Conservation (phyloP, 2,888 invertebrate genomes). For the Meloe dianella region DNA sequence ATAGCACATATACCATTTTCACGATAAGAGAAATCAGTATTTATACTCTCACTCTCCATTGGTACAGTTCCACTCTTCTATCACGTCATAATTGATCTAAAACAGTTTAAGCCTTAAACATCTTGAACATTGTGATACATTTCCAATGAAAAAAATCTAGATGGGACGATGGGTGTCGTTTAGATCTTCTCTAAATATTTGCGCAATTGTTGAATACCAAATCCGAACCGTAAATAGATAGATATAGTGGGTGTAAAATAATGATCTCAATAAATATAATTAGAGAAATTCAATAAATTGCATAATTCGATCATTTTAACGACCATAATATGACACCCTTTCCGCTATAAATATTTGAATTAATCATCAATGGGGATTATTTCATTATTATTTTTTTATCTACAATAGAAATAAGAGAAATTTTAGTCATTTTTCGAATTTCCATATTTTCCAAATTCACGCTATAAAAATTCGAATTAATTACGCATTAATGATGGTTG, state of each 20-base stretch:
- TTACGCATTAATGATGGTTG: no score
- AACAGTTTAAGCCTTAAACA: slow-evolving; percentile 29
- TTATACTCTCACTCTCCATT: slow-evolving; percentile 46
- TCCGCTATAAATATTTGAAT: no score
- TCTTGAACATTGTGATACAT: slow-evolving; percentile 29
- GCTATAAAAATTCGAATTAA: no score
- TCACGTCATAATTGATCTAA: slow-evolving; percentile 27
- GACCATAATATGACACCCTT: no score
- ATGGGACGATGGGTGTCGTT: not conserved
- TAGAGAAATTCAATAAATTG: not conserved
- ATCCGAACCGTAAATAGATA: not conserved
- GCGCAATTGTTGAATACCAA: not conserved
- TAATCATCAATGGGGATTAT: no score
- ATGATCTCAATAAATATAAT: slow-evolving; percentile 13
- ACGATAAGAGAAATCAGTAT: slow-evolving; percentile 45
- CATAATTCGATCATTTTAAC: no score
- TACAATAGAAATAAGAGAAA: not conserved
- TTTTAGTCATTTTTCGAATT: not conserved
- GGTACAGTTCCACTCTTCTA: slow-evolving; percentile 32
- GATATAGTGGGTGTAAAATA: not conserved
- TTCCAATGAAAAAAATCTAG: slow-evolving; percentile 23
- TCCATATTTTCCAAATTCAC: no score
- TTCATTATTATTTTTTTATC: no score
- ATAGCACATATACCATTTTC: slow-evolving; percentile 39
- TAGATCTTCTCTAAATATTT: not conserved